Conservation (phyloP, 1,140 invertebrate species). For the Drosophila teissieri region DNA sequence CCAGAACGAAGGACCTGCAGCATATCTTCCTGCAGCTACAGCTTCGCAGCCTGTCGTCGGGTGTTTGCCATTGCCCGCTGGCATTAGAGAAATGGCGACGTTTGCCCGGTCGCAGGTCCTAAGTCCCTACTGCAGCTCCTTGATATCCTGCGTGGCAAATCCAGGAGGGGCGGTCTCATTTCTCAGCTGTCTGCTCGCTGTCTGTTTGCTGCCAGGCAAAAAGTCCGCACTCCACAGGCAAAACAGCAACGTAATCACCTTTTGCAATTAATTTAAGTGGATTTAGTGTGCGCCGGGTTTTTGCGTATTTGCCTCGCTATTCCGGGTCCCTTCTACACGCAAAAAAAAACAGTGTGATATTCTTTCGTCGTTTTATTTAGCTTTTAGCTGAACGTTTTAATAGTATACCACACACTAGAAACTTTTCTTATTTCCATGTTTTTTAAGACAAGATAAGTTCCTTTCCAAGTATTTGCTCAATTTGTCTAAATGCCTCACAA, state of each 20-base stretch:
- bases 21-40: constrained; percentile 53
- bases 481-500: neutral
- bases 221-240: constrained; percentile 62
- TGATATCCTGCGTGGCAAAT: constrained; percentile 59
- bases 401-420: too few relatives aligned
- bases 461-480: too few relatives aligned
- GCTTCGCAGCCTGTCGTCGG: constrained; percentile 41
- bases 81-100: constrained; percentile 73
- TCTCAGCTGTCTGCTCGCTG: constrained; percentile 75
- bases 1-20: constrained; percentile 46
- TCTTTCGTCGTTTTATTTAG: neutral
- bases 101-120: constrained; percentile 39
- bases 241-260: constrained; percentile 84
- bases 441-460: too few relatives aligned
- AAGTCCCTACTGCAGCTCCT: constrained; percentile 63
- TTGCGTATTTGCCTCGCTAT: constrained; percentile 67
- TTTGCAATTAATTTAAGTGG: constrained; percentile 84
- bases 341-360: neutral
- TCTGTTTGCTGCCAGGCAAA: constrained; percentile 66
- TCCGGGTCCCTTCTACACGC: neutral
- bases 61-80: constrained; percentile 67
- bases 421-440: too few relatives aligned
- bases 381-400: too few relatives aligned
- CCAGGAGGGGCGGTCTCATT: constrained; percentile 51
- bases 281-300: constrained; percentile 79